Percentiles rank a stretch among this genome's conserved stretches.
Conservation (phyloP, 2,888 invertebrate genomes). For the Agonopterix subpropinquella region DNA sequence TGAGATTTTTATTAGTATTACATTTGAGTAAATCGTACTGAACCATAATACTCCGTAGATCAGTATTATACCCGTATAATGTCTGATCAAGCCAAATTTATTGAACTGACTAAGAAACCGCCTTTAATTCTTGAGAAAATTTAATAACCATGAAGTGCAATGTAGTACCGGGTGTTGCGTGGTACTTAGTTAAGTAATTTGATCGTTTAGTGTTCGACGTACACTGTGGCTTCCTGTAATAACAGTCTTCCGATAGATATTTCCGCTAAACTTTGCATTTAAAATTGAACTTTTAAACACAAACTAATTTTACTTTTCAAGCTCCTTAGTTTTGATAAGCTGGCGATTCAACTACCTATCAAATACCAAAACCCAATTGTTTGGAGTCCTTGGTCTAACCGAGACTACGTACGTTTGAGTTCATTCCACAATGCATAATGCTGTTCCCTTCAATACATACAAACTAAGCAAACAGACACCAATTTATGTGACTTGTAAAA, state of each 20-base stretch:
- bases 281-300: conserved; percentile 44
- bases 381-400: conserved; percentile 15
- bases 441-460: conserved; percentile 43
- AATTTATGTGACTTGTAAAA: conserved; percentile 40
- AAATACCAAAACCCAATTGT: background rate
- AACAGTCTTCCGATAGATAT: conserved; percentile 74
- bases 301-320: conserved; percentile 25
- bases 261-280: conserved; percentile 68
- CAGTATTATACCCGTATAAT: conserved; percentile 47
- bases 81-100: conserved; percentile 69
- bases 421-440: conserved; percentile 39
- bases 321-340: conserved; percentile 10
- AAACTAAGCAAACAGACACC: conserved; percentile 27
- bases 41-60: conserved; percentile 61
- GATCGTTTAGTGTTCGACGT: conserved; percentile 61
- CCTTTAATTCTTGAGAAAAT: conserved; percentile 63
- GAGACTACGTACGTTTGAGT: conserved; percentile 13
- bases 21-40: conserved; percentile 33
- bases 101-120: conserved; percentile 67
- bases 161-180: conserved; percentile 53
- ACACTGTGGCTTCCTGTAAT: conserved; percentile 72
- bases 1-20: conserved; percentile 49
- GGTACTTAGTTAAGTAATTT: conserved; percentile 66
- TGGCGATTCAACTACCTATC: too few relatives aligned
- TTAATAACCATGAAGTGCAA: conserved; percentile 58